These are phyloP conservation scores for Amphipyra tragopoginis DNA, from an alignment of 2,888 invertebrate species.

Conservation along the genomic window DNA sequence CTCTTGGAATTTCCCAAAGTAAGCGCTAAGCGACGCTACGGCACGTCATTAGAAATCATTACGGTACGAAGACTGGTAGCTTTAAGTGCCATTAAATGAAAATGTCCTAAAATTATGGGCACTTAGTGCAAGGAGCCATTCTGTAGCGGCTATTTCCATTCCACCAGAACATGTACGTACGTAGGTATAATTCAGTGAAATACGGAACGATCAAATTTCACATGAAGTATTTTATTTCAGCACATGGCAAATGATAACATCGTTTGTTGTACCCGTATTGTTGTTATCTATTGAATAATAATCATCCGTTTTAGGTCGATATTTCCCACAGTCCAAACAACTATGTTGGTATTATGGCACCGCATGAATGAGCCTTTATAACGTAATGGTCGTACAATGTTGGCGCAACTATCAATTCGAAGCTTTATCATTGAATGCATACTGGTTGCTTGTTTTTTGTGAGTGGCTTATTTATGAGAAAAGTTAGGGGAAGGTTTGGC, in stretches of 20 bases:
- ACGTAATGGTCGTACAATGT: constrained; percentile 36
- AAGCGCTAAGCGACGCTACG: constrained; percentile 53
- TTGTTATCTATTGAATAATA: constrained; percentile 47
- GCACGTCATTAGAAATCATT: constrained; percentile 69
- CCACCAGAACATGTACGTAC: constrained; percentile 47
- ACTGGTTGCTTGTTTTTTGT: constrained; percentile 72
- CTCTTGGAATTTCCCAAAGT: constrained; percentile 51
- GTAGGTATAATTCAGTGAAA: constrained; percentile 23
- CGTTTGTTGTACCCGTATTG: constrained; percentile 45
- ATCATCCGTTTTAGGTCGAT: constrained; percentile 46
- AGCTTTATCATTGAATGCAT: constrained; percentile 62
- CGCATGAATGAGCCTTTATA: constrained; percentile 42
- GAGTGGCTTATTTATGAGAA: constrained; percentile 77
- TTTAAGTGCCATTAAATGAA: constrained; percentile 71
- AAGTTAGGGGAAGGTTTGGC: constrained; percentile 75
- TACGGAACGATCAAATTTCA: constrained; percentile 33
- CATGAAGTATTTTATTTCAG: constrained; percentile 44
- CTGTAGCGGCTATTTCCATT: constrained; percentile 60
- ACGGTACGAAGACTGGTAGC: constrained; percentile 64
- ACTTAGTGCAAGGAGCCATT: constrained; percentile 68
- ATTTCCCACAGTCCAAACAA: constrained; percentile 44
- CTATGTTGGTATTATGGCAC: constrained; percentile 39
- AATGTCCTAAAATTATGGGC: constrained; percentile 70
- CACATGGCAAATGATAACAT: constrained; percentile 44
- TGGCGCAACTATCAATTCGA: constrained; percentile 48